A percentile compares a stretch with the other conserved stretches of the same genome.
Conservation (phyloP, 1,140 invertebrate species). For the Bombus breviceps region DNA sequence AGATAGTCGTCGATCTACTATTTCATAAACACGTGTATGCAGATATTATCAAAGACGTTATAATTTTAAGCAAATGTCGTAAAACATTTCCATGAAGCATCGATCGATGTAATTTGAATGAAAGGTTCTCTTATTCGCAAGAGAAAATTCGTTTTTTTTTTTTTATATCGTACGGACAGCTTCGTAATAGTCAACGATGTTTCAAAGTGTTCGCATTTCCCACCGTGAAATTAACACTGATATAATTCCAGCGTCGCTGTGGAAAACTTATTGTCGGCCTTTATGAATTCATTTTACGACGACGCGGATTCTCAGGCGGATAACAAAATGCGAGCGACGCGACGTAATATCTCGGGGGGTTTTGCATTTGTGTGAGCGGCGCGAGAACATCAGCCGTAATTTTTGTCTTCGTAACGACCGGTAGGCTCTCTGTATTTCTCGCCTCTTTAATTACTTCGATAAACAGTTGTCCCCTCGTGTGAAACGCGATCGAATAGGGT, state of each 20-base stretch:
- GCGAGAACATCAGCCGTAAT: neutral
- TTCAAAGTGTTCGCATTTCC: neutral
- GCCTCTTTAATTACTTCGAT: conserved; percentile 24
- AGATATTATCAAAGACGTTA: neutral
- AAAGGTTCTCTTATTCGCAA: neutral
- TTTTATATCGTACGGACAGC: neutral
- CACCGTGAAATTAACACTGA: neutral
- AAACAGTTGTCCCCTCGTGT: neutral
- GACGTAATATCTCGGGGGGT: neutral
- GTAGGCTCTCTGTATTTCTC: neutral
- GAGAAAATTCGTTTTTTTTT: neutral
- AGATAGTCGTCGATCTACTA: no score
- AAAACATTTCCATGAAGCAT: neutral
- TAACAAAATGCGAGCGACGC: neutral
- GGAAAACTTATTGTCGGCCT: neutral
- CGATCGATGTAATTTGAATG: neutral
- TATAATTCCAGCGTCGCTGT: neutral
- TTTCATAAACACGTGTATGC: no score
- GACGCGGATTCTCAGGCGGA: neutral
- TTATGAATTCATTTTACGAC: neutral
- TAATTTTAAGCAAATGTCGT: neutral
- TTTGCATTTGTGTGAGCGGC: neutral
- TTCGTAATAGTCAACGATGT: neutral
- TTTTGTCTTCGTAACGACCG: neutral
- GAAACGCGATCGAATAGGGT: neutral